Percentiles rank a stretch among this genome's conserved stretches.
phyloP scores from a whole-genome alignment of 2,888 invertebrate species.

The Creontiades dilutus region DNA sequence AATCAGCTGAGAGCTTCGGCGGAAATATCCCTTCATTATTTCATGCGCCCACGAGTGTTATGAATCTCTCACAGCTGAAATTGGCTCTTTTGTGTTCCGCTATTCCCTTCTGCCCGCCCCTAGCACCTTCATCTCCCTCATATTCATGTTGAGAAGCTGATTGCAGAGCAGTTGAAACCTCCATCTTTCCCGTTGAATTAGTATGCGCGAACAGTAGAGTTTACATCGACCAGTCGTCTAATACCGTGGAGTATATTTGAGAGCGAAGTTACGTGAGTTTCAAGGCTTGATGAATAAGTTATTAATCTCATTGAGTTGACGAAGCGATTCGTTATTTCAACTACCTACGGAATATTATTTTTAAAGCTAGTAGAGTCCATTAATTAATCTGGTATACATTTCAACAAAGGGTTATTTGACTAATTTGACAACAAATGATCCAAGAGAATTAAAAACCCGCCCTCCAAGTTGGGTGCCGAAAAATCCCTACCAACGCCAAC shows the following conservation, averaged over 20 bases:
- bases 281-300: neutral
- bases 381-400: too few relatives aligned
- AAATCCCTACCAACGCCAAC: too few relatives aligned
- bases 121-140: neutral
- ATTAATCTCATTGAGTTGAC: neutral
- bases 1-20: conserved; percentile 59
- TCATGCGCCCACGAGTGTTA: conserved; percentile 68
- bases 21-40: conserved; percentile 69
- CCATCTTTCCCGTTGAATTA: neutral
- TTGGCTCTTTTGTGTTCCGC: conserved; percentile 64
- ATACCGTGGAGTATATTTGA: neutral
- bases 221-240: neutral
- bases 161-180: conserved; percentile 46
- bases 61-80: conserved; percentile 69
- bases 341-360: too few relatives aligned
- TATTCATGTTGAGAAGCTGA: conserved; percentile 47
- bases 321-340: neutral
- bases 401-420: too few relatives aligned
- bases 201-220: neutral
- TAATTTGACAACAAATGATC: too few relatives aligned
- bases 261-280: neutral
- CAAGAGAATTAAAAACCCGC: too few relatives aligned
- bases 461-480: too few relatives aligned
- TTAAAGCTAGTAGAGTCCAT: too few relatives aligned
- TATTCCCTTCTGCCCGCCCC: neutral